Evolutionary conservation across 2,888 invertebrate genomes (phyloP).

Genomic region (Chrysolina haemoptera): DNA sequence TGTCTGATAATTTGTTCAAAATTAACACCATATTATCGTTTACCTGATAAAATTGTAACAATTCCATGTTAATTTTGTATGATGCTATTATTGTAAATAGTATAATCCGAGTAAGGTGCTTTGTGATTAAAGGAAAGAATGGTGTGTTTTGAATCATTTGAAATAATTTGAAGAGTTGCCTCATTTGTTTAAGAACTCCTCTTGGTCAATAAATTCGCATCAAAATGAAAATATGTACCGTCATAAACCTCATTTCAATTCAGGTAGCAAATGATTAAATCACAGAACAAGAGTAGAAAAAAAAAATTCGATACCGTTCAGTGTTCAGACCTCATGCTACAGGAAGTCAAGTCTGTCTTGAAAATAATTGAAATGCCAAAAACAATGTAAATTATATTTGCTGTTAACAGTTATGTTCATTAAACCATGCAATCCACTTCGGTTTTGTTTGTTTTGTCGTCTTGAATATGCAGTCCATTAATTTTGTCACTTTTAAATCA

Average conservation of each 20-base stretch:
- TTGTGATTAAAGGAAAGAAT: too few relatives aligned
- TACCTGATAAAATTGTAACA: too few relatives aligned
- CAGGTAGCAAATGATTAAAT: too few relatives aligned
- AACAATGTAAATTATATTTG: conserved; percentile 11
- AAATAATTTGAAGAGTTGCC: neutral
- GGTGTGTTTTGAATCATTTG: neutral
- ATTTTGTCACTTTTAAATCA: conserved; percentile 22
- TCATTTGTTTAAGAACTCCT: too few relatives aligned
- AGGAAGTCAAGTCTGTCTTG: neutral
- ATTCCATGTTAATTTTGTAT: too few relatives aligned
- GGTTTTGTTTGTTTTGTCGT: conserved; percentile 11
- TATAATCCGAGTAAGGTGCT: too few relatives aligned
- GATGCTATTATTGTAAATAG: too few relatives aligned
- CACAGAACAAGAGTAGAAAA: too few relatives aligned
- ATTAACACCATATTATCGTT: too few relatives aligned
- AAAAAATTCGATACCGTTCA: neutral
- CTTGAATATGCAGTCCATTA: conserved; percentile 4
- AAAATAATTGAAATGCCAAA: neutral
- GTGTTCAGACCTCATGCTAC: neutral
- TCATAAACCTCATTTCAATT: too few relatives aligned
- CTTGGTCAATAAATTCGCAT: neutral
- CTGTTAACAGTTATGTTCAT: conserved; percentile 21
- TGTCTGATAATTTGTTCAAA: too few relatives aligned
- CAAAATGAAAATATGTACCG: neutral
- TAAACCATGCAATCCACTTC: conserved; percentile 18